Conservation (phyloP, 1,140 invertebrate species). For the Nebria ingens region DNA sequence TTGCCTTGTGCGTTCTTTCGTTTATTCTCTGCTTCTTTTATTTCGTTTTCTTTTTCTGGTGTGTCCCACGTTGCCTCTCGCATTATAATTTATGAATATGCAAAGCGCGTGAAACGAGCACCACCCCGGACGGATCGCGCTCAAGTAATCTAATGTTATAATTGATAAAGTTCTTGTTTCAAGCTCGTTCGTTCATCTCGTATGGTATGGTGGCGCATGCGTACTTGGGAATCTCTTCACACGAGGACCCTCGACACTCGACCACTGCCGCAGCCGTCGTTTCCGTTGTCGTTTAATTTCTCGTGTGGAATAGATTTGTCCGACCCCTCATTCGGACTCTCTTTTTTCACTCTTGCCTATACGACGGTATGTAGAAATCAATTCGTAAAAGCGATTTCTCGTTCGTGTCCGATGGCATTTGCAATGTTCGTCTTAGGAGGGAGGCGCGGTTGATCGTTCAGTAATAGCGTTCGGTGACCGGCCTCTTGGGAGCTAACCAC, state of each 20-base stretch:
- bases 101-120: conserved; percentile 1
- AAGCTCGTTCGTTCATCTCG: neutral
- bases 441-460: too few relatives aligned
- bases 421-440: neutral
- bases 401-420: neutral
- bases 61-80: neutral
- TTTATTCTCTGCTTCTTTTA: neutral
- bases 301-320: conserved; percentile 5
- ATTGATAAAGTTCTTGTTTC: conserved; percentile 9
- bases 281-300: neutral
- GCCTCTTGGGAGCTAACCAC: too few relatives aligned
- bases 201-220: neutral
- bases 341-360: neutral
- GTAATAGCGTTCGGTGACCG: neutral
- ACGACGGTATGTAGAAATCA: neutral
- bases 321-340: neutral
- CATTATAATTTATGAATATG: conserved; percentile 9
- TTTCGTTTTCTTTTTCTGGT: neutral
- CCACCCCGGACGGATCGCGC: neutral
- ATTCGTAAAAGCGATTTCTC: neutral
- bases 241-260: neutral
- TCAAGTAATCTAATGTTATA: conserved; percentile 9
- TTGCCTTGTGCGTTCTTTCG: neutral
- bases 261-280: neutral
- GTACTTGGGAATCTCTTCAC: neutral